Evolutionary conservation across 92 coral and sea anemone genomes (phyloP), one percentile per base, ranked within the genome.

Genomic region (Paragorgia papillata): DNA sequence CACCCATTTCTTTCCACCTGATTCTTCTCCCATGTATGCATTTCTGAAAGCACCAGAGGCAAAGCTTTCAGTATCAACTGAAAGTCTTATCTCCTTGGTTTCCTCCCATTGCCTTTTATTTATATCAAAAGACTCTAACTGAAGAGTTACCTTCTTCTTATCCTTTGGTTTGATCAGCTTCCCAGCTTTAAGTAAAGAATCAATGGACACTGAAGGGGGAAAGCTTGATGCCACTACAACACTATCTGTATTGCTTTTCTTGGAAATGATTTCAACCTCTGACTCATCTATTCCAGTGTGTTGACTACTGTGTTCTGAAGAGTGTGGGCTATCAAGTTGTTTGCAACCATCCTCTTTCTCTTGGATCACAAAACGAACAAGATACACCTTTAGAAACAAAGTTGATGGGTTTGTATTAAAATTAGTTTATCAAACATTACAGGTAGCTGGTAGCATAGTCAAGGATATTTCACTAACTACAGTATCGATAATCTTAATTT

Each of bases 21-120:
- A 26, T 64, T 67, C 80, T 41, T 49, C 62, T 50, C 82, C 88
- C 71, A 86, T 81, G 75, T 39, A 90, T 14, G 96, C 89, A 90
- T 90, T 89, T 56, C 91, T 31, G 73, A 84, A 90, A 49, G 84
- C 96, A 57, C 96, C 96, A 54, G 83, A 82, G 32, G 92, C 66
- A 79, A 87, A 90, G 76, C 76, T 80, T 41, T 84, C 83, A 15
- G 66, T 75, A 39, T 89, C 86, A 50, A 89, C 76, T 55, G 41
- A 24, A 56, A 88, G 62, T 17, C 66, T 77, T 39, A 74, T 62
- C 29, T 71, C 30, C 57, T 87, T 73, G 43, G 46, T 84, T 39
- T 62, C 69, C 60, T 76, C 69, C 89, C 82, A 81, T 62, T 44
- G 44, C 65, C 68, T 75, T 57, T 74, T 64, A 44, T 46, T 40